These are phyloP conservation scores for Agonum fuliginosum DNA, from an alignment of 2,888 invertebrate genomes.

Conservation along the genomic window DNA sequence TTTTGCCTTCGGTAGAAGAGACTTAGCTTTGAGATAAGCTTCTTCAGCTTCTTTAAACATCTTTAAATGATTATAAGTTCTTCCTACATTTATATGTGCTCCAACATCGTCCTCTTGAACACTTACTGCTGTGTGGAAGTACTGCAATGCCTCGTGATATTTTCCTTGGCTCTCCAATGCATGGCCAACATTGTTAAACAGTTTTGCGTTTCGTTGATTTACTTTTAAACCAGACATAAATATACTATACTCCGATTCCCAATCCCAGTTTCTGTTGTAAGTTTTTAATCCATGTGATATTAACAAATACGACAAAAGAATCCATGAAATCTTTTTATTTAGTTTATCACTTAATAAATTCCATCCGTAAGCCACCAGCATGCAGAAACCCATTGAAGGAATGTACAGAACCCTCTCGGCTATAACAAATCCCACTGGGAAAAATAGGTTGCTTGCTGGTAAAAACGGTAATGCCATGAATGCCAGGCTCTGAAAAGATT, in stretches of 20 bases:
- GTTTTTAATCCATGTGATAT: slow-evolving; percentile 90
- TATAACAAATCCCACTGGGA: slow-evolving; percentile 97
- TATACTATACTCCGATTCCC: slow-evolving; percentile 94
- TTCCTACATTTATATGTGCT: slow-evolving; percentile 97
- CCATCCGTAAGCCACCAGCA: slow-evolving; percentile 93
- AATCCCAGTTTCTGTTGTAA: slow-evolving; percentile 91
- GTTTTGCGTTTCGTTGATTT: slow-evolving; percentile 93
- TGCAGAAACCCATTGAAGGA: slow-evolving; percentile 98
- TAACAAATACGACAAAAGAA: slow-evolving; percentile 80
- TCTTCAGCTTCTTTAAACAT: slow-evolving; percentile 92
- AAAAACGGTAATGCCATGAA: slow-evolving; percentile 93
- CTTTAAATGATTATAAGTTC: slow-evolving; percentile 94
- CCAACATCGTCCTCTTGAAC: slow-evolving; percentile 98
- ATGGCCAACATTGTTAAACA: slow-evolving; percentile 98
- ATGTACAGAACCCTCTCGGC: slow-evolving; percentile 97
- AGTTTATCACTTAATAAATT: slow-evolving; percentile 80
- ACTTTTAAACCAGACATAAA: slow-evolving; percentile 93
- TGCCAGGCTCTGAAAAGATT: slow-evolving; percentile 83
- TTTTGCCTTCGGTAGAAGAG: slow-evolving; percentile 91
- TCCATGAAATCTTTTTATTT: slow-evolving; percentile 80
- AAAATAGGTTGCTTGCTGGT: slow-evolving; percentile 97
- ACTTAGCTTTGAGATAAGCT: slow-evolving; percentile 93
- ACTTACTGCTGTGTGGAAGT: slow-evolving; percentile 93
- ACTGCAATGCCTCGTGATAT: slow-evolving; percentile 87
- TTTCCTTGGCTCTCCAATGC: slow-evolving; percentile 87